Evolutionary conservation across 2,888 invertebrate genomes (phyloP), one percentile per base, ranked within the genome.

Genomic region (Dolomedes plantarius): DNA sequence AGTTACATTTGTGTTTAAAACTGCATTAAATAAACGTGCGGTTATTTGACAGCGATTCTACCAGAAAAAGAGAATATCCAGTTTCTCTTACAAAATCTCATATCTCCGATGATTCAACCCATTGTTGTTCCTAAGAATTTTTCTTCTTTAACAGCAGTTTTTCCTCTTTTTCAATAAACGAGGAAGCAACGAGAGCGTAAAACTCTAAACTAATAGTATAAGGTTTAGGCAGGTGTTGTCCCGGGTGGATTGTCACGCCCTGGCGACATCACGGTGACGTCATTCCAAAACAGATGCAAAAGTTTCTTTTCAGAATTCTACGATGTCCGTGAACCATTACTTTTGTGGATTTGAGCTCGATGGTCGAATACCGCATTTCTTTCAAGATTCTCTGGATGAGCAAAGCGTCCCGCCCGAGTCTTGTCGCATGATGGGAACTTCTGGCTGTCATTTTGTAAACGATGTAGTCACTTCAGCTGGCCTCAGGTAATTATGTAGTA

Each of bases 181-280:
- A 23, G 23, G 56, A 56, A 56, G 56, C 56, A 56, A 56, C 56
- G 56, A 56, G 56, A 56, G 56, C 56, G 56, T 56, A 56, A 56
- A 56, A 56, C 1, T 16, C 23, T 1, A 23, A 23, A 3, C 23
- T 23, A 16, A 23, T 5, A 23, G 3, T 56, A 56, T 5, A 56
- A 11, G 41, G n/a, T 13, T 41, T 16, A 9, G 9, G 46, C 41
- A 16, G 23, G 2, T 56, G 56, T 56, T 23, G 3, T n/a, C 23
- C 19, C 1, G 56, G 16, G 11, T 19, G 23, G 7, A 5, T 1
- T 56, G 56, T 19, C 56, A 56, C 56, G 56, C 56, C 56, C 56
- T 23, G 41, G 56, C 16, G 23, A 56, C 56, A 23, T 56, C 23
- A 2, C 5, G 1, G 1, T 5, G 23, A 23, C 56, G 23, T 56